Conservation (phyloP, 2,113 vertebrate species). For the Silurus asotus region DNA sequence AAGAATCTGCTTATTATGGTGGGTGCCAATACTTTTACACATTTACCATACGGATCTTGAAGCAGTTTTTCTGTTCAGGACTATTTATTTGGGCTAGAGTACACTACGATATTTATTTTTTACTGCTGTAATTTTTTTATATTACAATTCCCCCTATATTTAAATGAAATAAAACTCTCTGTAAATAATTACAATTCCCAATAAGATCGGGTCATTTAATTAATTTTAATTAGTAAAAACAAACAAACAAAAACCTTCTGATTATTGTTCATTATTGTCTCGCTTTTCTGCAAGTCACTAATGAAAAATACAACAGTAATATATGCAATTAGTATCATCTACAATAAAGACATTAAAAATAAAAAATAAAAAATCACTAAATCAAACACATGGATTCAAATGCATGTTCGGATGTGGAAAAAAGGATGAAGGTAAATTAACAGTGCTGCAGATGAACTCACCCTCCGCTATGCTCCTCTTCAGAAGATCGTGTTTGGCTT, state of each 20-base stretch:
- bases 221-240: background rate
- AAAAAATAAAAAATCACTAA: background rate
- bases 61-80: no score
- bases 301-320: background rate
- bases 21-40: background rate
- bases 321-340: background rate
- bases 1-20: background rate
- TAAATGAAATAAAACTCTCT: background rate
- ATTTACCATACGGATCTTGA: no score
- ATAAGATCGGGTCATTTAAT: background rate
- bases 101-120: no score
- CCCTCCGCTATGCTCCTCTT: constrained; percentile 94
- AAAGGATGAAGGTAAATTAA: background rate
- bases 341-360: background rate
- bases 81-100: no score
- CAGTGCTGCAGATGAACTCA: constrained; percentile 54
- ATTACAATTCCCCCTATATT: no score
- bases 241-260: no score
- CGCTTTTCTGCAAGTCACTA: background rate
- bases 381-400: background rate
- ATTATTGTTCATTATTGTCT: no score
- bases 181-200: no score
- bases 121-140: no score
- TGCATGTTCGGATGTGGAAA: background rate
- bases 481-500: constrained; percentile 96